Evolutionary conservation across 2,888 invertebrate genomes (phyloP).

Genomic region (Acanthosoma haemorrhoidale): DNA sequence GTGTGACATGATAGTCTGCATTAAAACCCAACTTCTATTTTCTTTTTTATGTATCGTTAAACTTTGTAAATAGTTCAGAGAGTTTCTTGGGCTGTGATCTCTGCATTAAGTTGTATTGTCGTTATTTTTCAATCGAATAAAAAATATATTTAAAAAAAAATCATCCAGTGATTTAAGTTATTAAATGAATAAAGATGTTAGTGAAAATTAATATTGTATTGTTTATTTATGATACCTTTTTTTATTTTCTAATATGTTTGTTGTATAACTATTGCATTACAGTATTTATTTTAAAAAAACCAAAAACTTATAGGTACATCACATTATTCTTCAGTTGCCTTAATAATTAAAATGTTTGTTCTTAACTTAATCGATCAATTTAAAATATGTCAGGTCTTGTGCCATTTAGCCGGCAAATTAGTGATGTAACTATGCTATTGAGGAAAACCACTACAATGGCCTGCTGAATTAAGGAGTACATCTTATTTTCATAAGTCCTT

Average conservation of each 20-base stretch:
- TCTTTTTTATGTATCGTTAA: constrained; percentile 41
- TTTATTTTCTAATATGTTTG: background rate
- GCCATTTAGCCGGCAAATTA: too few species aligned
- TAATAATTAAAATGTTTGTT: too few species aligned
- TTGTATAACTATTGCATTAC: too few species aligned
- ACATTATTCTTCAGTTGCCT: too few species aligned
- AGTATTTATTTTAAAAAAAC: too few species aligned
- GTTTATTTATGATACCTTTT: background rate
- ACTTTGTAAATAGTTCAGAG: constrained; percentile 42
- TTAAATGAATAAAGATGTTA: constrained; percentile 43
- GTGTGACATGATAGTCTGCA: constrained; percentile 41
- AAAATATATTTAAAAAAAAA: constrained; percentile 41
- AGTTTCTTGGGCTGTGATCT: constrained; percentile 44
- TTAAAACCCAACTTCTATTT: constrained; percentile 40
- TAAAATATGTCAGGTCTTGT: too few species aligned
- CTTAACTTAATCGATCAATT: too few species aligned
- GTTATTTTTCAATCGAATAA: constrained; percentile 43
- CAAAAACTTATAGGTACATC: too few species aligned
- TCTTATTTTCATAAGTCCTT: too few species aligned
- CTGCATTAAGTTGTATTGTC: constrained; percentile 44
- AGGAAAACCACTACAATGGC: too few species aligned
- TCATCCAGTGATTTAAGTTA: constrained; percentile 43
- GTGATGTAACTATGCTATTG: too few species aligned
- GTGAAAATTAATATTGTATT: constrained; percentile 38
- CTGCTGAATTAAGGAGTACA: too few species aligned